Evolutionary conservation across 2,888 invertebrate species (phyloP), one percentile per base, ranked within the genome.

Genomic region (Acronicta psi): DNA sequence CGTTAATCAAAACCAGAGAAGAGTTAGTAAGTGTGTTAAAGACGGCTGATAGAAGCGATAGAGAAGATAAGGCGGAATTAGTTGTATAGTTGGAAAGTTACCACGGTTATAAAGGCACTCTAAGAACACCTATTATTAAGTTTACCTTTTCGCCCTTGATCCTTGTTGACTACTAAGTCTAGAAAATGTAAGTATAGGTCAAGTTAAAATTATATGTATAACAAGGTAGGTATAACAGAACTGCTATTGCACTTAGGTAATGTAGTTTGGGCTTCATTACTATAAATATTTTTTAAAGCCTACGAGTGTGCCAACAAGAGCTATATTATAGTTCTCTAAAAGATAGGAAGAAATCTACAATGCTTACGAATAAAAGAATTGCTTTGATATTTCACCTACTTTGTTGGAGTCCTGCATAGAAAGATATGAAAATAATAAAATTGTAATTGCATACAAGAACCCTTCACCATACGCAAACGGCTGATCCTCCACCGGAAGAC

Each of bases 401-500:
- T 29, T 23, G 10, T 1, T 4, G 42, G 18, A 7, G 10, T 42
- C 42, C 23, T 42, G 5, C 9, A 25, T 9, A 11, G 46, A 45
- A 38, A 20, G 29, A 17, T 63, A 36, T 6, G 25, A 42, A 25
- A 50, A 20, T 34, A 37, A 36, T 14, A 14, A n/a, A 38, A 25
- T 13, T 34, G 18, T 6, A 34, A 47, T 10, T 31, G 20, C 29
- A 8, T 41, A 47, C 37, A 40, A 31, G 10, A 18, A 41, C 25
- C 72, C 64, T 36, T 63, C 72, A 73, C 79, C 75, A 56, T 10
- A 13, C 25, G 37, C 43, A 44, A 40, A 75, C 69, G 45, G 60
- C 37, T 62, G 52, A 14, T 75, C 89, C 89, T 73, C 69, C 90
- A 91, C 92, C 91, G 82, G 64, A 88, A 89, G 88, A 89, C 10